Percentiles rank a stretch among this genome's conserved stretches.
phyloP scores from a whole-genome alignment of 2,113 vertebrate genomes.

The Pterocles burchelli region DNA sequence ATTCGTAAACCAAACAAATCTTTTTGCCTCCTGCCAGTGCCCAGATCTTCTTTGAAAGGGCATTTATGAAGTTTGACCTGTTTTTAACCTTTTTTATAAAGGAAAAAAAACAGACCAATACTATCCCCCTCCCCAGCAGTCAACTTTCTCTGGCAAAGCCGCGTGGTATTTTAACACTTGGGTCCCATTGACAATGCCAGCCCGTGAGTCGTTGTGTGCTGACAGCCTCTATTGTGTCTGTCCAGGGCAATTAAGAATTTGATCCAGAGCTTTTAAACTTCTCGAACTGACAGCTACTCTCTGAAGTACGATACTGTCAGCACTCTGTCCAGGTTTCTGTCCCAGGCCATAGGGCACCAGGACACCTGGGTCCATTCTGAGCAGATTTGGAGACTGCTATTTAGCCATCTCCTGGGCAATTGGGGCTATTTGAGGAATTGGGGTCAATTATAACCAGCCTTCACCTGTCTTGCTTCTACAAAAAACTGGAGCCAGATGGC shows the following conservation, averaged over 20 bases:
- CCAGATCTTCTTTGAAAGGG: not conserved
- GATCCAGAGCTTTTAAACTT: not conserved
- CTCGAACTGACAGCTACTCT: not conserved
- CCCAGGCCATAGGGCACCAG: not conserved
- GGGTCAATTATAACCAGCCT: constrained; percentile 83
- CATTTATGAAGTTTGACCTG: not conserved
- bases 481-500: constrained; percentile 73
- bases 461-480: not conserved
- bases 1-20: fast-evolving
- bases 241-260: not conserved
- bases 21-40: not conserved
- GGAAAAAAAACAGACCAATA: not conserved
- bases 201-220: not conserved
- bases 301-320: not conserved
- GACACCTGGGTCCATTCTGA: not conserved
- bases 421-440: constrained; percentile 89
- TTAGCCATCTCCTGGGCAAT: constrained; percentile 74
- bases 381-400: constrained; percentile 27
- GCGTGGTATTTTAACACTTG: not conserved
- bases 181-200: not conserved
- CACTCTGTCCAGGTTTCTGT: not conserved
- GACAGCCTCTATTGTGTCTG: not conserved
- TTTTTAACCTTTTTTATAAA: not conserved
- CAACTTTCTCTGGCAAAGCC: not conserved
- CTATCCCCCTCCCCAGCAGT: not conserved